Evolutionary conservation across 2,113 vertebrate species (phyloP), one percentile per base, ranked within the genome.

Genomic region (Noturus placidus): DNA sequence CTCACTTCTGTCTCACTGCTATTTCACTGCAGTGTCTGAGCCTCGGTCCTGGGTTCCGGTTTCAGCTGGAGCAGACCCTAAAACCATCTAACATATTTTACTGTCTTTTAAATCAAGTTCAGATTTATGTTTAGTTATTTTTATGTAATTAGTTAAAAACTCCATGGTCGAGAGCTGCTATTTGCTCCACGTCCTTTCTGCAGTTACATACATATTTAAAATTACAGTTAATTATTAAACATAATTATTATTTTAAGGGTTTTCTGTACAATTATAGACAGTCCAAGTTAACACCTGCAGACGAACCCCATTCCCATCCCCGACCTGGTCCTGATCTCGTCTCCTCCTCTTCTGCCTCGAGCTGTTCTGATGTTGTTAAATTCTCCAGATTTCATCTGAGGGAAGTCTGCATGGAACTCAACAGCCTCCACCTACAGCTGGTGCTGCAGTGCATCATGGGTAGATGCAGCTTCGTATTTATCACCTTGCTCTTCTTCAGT

Each of bases 391-490:
- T 54, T 57, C 30, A 80, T 30, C 54, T 22, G 78, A 80, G 54
- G 78, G 52, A 56, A 5, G 19, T 59, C 30, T 8, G 30, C 19
- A 22, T 13, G 33, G 54, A 33, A 20, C 56, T 5, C 33, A 25
- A 30, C 79, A 38, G 54, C 54, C 83, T 38, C 65, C 2, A 4
- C 59, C n/a, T 42, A 14, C 65, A 70, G 82, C 82, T 33, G 46
- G n/a, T 54, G 76, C n/a, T 54, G 79, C 17, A 22, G 30, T 57
- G 83, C 52, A 76, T 85, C 76, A 22, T 85, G 69, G 69, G 83
- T 42, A 76, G 35, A 35, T 2, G 30, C 54, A 76, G 54, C 20
- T 72, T 57, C 54, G 35, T 76, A 30, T 85, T 85, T 57, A 57
- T 85, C 54, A 30, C 33, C 52, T 59, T 25, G 9, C 46, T 67